These are phyloP conservation scores for Heliothis subflexa DNA, from an alignment of 1,140 invertebrate genomes.

Conservation along the genomic window DNA sequence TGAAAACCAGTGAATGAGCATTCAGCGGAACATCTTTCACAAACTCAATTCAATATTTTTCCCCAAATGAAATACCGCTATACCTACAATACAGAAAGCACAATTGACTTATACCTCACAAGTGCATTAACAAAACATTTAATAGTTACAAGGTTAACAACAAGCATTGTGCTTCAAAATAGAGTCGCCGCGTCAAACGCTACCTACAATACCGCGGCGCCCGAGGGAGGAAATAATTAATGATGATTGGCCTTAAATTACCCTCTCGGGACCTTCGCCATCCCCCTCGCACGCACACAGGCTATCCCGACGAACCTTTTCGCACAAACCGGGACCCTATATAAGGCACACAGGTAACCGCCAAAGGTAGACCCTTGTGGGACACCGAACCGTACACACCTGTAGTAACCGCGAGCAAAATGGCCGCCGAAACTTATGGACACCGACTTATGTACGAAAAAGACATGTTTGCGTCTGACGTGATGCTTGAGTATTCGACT, in stretches of 20 bases:
- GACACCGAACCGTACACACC: conserved; percentile 66
- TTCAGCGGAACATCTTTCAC: too few species aligned
- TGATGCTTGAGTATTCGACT: conserved; percentile 78
- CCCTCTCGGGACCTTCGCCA: conserved; percentile 65
- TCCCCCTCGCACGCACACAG: conserved; percentile 62
- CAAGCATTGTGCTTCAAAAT: conserved; percentile 39
- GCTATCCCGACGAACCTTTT: conserved; percentile 59
- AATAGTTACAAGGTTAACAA: conserved; percentile 43
- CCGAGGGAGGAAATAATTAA: conserved; percentile 82
- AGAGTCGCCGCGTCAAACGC: conserved; percentile 61
- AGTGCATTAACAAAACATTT: conserved; percentile 25
- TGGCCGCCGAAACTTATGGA: conserved; percentile 85
- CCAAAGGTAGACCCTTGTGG: conserved; percentile 71
- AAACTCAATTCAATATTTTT: background rate
- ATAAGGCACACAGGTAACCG: conserved; percentile 79
- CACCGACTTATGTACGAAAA: conserved; percentile 83
- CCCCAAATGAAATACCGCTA: background rate
- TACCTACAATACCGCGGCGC: conserved; percentile 72
- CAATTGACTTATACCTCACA: conserved; percentile 2
- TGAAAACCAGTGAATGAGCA: too few species aligned
- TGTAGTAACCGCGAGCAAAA: conserved; percentile 61
- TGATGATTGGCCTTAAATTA: conserved; percentile 85
- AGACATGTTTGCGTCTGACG: conserved; percentile 76
- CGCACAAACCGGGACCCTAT: conserved; percentile 74
- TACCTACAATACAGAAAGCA: background rate